Base-by-base conservation (phyloP, 1,140 invertebrate genomes). In the Akabosia matsudoensis region DNA sequence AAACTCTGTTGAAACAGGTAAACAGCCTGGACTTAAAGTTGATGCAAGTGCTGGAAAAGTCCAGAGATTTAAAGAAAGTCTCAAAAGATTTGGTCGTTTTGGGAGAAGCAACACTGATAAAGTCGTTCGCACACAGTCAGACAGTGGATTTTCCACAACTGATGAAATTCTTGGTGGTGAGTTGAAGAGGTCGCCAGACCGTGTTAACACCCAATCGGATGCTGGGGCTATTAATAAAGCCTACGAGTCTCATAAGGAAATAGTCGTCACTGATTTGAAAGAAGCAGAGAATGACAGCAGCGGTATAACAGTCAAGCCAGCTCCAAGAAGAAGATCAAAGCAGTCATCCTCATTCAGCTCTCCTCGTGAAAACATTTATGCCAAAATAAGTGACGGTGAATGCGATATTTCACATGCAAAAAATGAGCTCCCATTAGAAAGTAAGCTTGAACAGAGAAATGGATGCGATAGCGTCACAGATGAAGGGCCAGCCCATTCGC, bases 1-100 rank as follows among this genome's bases (percentile, higher is more conserved):
- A 1, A 13, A 51, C 0, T 24, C 13, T 30, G n/a, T n/a, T n/a
- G n/a, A n/a, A n/a, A 54, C 31, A 0, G 34, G 28, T 18, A 74
- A 74, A 61, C 37, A 54, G 33, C 33, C 73, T 22, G 76, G 33
- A 70, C 61, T 70, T 13, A 77, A 77, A 71, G 73, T 70, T 1
- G 76, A 77, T 14, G 73, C 70, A 13, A 77, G 51, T 34, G 72
- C 76, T 13, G 76, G 76, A 70, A 77, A 77, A 71, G 76, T 77
- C 1, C 70, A 70, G 16, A 52, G 76, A 52, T n/a, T 77, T 2
- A 77, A 77, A 30, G 76, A 77, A 54, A 77, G 67, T 33, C n/a
- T 77, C 0, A 74, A 74, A 45, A 70, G 56, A 71, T 77, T 77
- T 51, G 76, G 76, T 2, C 71, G 76, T 0, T 77, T 77, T 33